Percentiles rank a stretch among this genome's conserved stretches.
These are phyloP conservation scores for Callorhinus ursinus DNA, from an alignment of 2,113 vertebrate genomes.

Conservation along the genomic window DNA sequence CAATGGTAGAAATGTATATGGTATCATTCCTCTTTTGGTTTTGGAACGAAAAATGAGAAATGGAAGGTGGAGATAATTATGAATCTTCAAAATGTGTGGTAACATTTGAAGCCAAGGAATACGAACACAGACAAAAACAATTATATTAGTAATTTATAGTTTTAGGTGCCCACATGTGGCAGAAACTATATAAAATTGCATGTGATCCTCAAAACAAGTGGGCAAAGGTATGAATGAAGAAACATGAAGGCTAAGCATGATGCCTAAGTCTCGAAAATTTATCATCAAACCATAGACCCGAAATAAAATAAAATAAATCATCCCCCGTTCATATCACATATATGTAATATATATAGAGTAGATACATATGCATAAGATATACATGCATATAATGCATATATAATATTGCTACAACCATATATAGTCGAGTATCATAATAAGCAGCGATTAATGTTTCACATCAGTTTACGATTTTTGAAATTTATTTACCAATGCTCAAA, in stretches of 20 bases:
- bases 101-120: not conserved
- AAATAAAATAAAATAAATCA: conserved; percentile 24
- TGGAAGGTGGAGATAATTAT: not conserved
- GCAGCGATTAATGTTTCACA: not conserved
- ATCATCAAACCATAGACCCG: not conserved
- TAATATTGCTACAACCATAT: not conserved
- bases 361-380: not conserved
- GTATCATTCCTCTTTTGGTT: not conserved
- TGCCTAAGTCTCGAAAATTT: not conserved
- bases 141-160: not conserved
- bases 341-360: not conserved
- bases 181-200: not conserved
- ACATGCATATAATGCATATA: not conserved
- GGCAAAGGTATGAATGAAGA: not conserved
- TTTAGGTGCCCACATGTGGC: not conserved
- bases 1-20: not conserved
- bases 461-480: not conserved
- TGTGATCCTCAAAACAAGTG: not conserved
- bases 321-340: not conserved
- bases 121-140: not conserved
- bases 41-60: not conserved
- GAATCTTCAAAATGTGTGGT: not conserved
- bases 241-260: not conserved
- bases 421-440: not conserved
- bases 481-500: not conserved